phyloP scores from a whole-genome alignment of 2,797 vertebrate genomes.

The Eleutherodactylus coqui region DNA sequence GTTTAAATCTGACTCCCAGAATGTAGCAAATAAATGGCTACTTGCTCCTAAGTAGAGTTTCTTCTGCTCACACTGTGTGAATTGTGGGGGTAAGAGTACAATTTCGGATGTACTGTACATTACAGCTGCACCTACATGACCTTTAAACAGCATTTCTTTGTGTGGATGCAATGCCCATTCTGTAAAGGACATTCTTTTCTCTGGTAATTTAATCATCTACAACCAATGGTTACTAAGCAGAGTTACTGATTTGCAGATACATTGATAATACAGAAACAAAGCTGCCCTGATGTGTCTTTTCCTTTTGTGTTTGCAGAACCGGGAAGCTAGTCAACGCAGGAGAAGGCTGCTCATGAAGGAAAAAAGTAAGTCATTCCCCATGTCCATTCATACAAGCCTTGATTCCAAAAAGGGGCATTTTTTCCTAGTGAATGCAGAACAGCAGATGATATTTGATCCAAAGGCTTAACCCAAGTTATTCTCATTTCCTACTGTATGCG shows the following conservation, averaged over 20 bases:
- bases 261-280: conserved; percentile 42
- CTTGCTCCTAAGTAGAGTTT: neutral
- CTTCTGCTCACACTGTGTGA: neutral
- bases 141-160: neutral
- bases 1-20: neutral
- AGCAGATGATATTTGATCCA: conserved; percentile 34
- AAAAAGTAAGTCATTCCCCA: conserved; percentile 49
- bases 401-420: conserved; percentile 23
- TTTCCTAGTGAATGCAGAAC: conserved; percentile 16
- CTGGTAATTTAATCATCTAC: conserved; percentile 59
- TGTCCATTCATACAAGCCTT: conserved; percentile 4
- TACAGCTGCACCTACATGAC: conserved; percentile 16
- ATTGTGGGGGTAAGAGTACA: neutral
- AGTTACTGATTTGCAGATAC: conserved; percentile 62
- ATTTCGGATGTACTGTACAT: neutral
- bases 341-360: conserved; percentile 40
- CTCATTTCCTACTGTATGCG: conserved; percentile 17
- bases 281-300: conserved; percentile 36
- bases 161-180: neutral
- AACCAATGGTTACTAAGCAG: conserved; percentile 49
- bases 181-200: neutral
- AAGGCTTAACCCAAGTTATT: neutral
- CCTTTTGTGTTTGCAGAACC: conserved; percentile 50
- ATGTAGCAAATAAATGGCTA: neutral
- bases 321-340: neutral